phyloP scores from a whole-genome alignment of 2,113 vertebrate genomes.

The Harpagus bidentatus region DNA sequence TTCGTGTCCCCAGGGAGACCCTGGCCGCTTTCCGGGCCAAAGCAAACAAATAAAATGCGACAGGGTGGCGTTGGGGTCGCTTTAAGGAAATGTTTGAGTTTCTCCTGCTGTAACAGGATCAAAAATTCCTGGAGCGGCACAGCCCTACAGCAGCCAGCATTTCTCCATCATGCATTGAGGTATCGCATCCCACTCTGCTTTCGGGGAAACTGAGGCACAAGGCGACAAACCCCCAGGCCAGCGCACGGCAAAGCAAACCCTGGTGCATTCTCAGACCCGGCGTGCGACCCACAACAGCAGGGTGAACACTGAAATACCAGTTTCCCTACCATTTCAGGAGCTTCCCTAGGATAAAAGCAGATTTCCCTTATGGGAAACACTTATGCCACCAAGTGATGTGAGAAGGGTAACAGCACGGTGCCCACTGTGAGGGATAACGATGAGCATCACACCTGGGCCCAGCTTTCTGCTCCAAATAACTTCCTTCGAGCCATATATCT shows the following conservation, averaged over 20 bases:
- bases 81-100: neutral
- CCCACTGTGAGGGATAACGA: neutral
- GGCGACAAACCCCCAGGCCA: neutral
- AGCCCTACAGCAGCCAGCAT: neutral
- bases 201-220: neutral
- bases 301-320: neutral
- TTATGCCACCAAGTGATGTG: neutral
- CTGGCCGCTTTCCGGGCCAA: neutral
- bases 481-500: neutral
- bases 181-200: fast-evolving
- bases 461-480: neutral
- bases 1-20: fast-evolving
- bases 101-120: neutral
- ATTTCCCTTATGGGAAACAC: neutral
- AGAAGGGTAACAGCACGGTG: neutral
- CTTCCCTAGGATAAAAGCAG: neutral
- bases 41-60: neutral
- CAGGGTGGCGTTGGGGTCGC: fast-evolving
- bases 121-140: neutral
- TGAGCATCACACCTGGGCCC: neutral
- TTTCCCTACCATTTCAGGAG: neutral
- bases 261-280: fast-evolving
- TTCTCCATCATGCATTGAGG: fast-evolving
- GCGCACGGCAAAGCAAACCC: neutral
- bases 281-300: fast-evolving